A percentile compares a stretch with the other conserved stretches of the same genome.
Conservation (phyloP, 2,888 invertebrate genomes). For the Campoletis raptor region DNA sequence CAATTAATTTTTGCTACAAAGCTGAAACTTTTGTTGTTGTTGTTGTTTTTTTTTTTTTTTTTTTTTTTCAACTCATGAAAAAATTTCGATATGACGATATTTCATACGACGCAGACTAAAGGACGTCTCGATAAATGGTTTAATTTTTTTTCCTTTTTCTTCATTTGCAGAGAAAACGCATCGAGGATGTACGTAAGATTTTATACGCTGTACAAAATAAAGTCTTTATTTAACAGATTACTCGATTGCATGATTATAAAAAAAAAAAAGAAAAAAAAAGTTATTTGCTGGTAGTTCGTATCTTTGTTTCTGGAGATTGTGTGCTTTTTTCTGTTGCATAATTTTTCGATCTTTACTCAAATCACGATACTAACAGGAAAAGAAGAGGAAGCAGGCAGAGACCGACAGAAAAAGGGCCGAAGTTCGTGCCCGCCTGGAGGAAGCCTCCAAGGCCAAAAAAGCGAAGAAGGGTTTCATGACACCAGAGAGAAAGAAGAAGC, state of each 20-base stretch:
- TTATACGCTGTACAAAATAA: conserved; percentile 64
- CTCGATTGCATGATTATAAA: conserved; percentile 41
- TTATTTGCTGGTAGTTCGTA: neutral
- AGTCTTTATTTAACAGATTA: conserved; percentile 66
- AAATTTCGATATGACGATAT: conserved; percentile 14
- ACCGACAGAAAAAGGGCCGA: conserved; percentile 99
- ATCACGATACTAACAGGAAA: conserved; percentile 89
- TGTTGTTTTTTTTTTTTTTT: neutral
- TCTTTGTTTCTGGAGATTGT: neutral
- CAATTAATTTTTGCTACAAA: neutral
- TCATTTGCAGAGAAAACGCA: conserved; percentile 73
- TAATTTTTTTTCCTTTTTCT: conserved; percentile 61
- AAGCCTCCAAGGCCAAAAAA: conserved; percentile 99
- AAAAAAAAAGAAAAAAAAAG: neutral
- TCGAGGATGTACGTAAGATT: conserved; percentile 73
- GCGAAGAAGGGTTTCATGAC: conserved; percentile 99
- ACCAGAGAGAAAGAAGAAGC: conserved; percentile 99
- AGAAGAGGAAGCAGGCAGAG: conserved; percentile 98
- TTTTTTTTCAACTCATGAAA: neutral
- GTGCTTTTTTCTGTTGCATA: neutral
- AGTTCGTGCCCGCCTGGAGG: conserved; percentile 99
- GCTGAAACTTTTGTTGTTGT: neutral
- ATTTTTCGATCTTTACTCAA: conserved; percentile 54
- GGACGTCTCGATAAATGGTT: conserved; percentile 53
- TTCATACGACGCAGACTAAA: conserved; percentile 27